Evolutionary conservation across 2,888 invertebrate species (phyloP).

Genomic region (Dynastes maya): DNA sequence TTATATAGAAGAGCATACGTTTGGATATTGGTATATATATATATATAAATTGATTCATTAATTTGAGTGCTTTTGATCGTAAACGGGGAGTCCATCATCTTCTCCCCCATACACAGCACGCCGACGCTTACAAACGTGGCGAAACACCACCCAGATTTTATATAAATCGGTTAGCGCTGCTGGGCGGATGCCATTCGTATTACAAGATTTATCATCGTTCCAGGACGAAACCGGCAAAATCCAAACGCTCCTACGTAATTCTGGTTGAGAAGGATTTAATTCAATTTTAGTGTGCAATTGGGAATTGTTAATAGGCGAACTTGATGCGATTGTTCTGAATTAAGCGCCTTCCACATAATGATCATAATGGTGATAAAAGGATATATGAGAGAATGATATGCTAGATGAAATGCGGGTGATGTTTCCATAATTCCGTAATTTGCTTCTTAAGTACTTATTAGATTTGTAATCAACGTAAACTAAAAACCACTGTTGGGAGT

Average conservation of each 20-base stretch:
- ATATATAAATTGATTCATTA: constrained; percentile 35
- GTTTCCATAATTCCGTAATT: too few species aligned
- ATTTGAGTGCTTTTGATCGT: constrained; percentile 32
- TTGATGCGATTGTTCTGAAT: not conserved
- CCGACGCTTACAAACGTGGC: not conserved
- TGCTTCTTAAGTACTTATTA: too few species aligned
- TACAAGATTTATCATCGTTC: constrained; percentile 8
- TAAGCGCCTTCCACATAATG: not conserved
- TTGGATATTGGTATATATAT: too few species aligned
- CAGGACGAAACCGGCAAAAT: not conserved
- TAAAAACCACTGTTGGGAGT: too few species aligned
- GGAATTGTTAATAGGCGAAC: constrained; percentile 7
- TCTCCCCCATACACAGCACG: not conserved
- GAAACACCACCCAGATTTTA: constrained; percentile 14
- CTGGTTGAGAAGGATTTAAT: not conserved
- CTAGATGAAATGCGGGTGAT: too few species aligned
- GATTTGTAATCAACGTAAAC: too few species aligned
- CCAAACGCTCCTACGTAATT: not conserved
- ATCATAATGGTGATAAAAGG: not conserved
- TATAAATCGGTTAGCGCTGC: constrained; percentile 6
- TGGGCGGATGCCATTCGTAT: not conserved
- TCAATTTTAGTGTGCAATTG: constrained; percentile 6
- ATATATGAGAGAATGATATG: not conserved
- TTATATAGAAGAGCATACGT: too few species aligned
- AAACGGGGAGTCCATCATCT: constrained; percentile 29